Conservation (phyloP, 2,888 invertebrate genomes). For the Philopedon plagiatum region DNA sequence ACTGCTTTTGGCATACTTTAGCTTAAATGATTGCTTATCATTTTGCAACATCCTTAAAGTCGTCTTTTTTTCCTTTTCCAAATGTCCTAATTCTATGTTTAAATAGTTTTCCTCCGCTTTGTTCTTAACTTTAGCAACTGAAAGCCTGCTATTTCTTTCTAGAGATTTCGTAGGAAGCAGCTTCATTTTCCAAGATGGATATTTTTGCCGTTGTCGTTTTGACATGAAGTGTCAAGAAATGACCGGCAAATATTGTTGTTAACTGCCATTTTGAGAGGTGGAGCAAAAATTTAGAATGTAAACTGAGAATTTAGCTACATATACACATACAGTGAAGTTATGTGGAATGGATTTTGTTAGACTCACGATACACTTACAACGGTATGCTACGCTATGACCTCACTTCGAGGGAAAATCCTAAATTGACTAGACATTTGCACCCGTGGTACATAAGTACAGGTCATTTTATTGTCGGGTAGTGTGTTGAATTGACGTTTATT, state of each 20-base stretch:
- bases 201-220: background rate
- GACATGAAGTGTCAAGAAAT: background rate
- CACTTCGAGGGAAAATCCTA: too few relatives aligned
- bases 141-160: slow-evolving; percentile 47
- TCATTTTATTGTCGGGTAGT: too few relatives aligned
- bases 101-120: slow-evolving; percentile 58
- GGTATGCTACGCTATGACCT: too few relatives aligned
- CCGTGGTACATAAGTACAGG: too few relatives aligned
- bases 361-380: too few relatives aligned
- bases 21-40: slow-evolving; percentile 60
- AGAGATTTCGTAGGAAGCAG: slow-evolving; percentile 21
- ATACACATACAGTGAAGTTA: too few relatives aligned
- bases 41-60: slow-evolving; percentile 62
- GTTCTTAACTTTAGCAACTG: slow-evolving; percentile 58
- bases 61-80: slow-evolving; percentile 61
- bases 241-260: background rate
- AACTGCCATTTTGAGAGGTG: too few relatives aligned
- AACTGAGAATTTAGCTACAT: too few relatives aligned
- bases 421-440: too few relatives aligned
- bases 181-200: background rate
- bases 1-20: slow-evolving; percentile 58
- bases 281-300: too few relatives aligned
- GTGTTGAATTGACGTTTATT: too few relatives aligned
- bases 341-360: too few relatives aligned
- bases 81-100: slow-evolving; percentile 57